Evolutionary conservation across 2,113 vertebrate genomes (phyloP).

Genomic region (Typhlomys cinereus): DNA sequence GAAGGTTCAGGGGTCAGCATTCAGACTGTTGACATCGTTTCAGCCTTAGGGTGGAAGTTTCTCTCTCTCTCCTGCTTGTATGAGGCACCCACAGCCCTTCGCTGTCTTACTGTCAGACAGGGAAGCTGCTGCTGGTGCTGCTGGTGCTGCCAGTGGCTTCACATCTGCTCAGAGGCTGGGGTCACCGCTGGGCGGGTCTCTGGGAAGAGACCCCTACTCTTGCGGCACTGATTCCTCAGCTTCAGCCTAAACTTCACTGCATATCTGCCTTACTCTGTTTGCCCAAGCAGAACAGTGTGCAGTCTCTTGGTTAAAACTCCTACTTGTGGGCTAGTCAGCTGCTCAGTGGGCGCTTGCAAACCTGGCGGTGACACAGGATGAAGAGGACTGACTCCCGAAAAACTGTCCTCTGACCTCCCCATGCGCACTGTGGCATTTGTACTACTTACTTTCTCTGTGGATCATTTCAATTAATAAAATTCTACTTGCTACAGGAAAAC

Average conservation of each 20-base stretch:
- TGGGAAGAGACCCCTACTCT: accelerated
- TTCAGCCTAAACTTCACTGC: background rate
- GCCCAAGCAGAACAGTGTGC: background rate
- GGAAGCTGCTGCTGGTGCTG: background rate
- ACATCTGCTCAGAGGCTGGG: accelerated
- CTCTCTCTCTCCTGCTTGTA: no score
- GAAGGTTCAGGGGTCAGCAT: background rate
- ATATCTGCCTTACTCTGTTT: background rate
- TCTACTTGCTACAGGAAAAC: background rate
- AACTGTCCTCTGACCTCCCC: no score
- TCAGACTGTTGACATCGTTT: accelerated
- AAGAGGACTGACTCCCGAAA: no score
- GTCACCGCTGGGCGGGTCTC: accelerated
- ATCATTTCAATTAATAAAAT: no score
- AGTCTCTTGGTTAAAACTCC: no score
- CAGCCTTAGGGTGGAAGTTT: background rate
- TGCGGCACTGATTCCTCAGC: accelerated
- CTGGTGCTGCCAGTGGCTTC: background rate
- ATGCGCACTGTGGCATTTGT: no score
- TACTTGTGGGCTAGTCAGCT: no score
- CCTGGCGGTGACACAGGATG: no score
- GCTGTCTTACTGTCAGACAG: background rate
- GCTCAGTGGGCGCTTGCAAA: no score
- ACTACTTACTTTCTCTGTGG: no score
- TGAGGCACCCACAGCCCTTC: accelerated